These are phyloP conservation scores for Caenorhabditis imperialis DNA, from an alignment of 2,888 invertebrate species.

Conservation along the genomic window DNA sequence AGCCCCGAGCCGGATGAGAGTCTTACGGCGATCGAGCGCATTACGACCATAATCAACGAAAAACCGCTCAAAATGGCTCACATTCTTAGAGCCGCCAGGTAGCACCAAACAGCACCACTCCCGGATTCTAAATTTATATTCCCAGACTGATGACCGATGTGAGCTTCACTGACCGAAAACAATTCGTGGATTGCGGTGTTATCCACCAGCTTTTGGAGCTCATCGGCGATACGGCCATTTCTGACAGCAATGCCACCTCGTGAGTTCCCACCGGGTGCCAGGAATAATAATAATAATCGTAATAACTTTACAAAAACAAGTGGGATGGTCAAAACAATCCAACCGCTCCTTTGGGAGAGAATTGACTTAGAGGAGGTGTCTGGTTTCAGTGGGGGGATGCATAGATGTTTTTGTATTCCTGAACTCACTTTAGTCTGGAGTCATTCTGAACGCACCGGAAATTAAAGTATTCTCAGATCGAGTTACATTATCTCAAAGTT, in stretches of 20 bases:
- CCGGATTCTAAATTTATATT: neutral
- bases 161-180: slow-evolving; percentile 64
- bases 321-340: too few relatives aligned
- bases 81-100: slow-evolving; percentile 71
- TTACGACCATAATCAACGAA: slow-evolving; percentile 59
- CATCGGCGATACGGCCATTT: slow-evolving; percentile 63
- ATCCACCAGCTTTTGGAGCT: slow-evolving; percentile 68
- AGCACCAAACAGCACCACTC: neutral
- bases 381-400: too few relatives aligned
- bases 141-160: slow-evolving; percentile 68
- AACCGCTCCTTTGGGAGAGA: too few relatives aligned
- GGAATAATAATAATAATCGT: too few relatives aligned
- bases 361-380: too few relatives aligned
- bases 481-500: neutral
- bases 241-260: slow-evolving; percentile 52
- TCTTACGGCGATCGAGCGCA: slow-evolving; percentile 53
- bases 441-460: too few relatives aligned
- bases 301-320: too few relatives aligned
- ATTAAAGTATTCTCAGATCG: too few relatives aligned
- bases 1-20: slow-evolving; percentile 68
- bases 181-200: slow-evolving; percentile 67
- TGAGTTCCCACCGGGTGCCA: slow-evolving; percentile 6
- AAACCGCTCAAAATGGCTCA: slow-evolving; percentile 71
- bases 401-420: too few relatives aligned
- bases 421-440: too few relatives aligned